phyloP scores from a whole-genome alignment of 2,888 invertebrate species.

The Leptopilina drosophilae region DNA sequence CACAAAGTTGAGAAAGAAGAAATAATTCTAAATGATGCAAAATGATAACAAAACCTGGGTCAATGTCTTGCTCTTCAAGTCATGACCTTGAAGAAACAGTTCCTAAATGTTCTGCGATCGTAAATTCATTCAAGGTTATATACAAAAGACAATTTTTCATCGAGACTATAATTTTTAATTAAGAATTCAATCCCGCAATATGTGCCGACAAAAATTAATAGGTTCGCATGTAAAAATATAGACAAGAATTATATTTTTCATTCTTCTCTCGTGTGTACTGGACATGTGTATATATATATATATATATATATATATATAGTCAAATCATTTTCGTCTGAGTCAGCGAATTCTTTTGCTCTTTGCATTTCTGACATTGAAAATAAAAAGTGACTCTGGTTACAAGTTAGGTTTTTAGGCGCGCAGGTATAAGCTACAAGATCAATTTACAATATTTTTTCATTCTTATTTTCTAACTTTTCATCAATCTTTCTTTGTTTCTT shows the following conservation, averaged over 20 bases:
- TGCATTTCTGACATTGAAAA: conserved; percentile 35
- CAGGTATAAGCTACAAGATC: conserved; percentile 40
- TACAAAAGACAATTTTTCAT: conserved; percentile 33
- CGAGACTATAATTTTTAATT: conserved; percentile 39
- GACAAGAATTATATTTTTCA: conserved; percentile 39
- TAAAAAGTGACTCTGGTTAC: conserved; percentile 42
- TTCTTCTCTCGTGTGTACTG: not conserved
- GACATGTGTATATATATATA: not conserved
- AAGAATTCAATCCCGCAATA: conserved; percentile 31
- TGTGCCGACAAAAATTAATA: conserved; percentile 30
- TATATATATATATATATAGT: conserved; percentile 11
- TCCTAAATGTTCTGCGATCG: conserved; percentile 54
- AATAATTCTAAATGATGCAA: not conserved
- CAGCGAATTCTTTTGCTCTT: conserved; percentile 40
- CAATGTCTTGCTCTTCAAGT: conserved; percentile 59
- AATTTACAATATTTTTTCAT: conserved; percentile 33
- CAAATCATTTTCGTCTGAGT: conserved; percentile 41
- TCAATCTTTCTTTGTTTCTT: conserved; percentile 40
- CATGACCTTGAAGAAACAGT: conserved; percentile 57
- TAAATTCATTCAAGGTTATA: conserved; percentile 7
- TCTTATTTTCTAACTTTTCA: conserved; percentile 39
- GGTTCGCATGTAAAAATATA: conserved; percentile 29
- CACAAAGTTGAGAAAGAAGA: not conserved
- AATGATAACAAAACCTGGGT: conserved; percentile 64
- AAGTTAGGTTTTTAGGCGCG: conserved; percentile 22